Base-by-base conservation (phyloP, 2,797 vertebrate species). In the Poecilia picta region DNA sequence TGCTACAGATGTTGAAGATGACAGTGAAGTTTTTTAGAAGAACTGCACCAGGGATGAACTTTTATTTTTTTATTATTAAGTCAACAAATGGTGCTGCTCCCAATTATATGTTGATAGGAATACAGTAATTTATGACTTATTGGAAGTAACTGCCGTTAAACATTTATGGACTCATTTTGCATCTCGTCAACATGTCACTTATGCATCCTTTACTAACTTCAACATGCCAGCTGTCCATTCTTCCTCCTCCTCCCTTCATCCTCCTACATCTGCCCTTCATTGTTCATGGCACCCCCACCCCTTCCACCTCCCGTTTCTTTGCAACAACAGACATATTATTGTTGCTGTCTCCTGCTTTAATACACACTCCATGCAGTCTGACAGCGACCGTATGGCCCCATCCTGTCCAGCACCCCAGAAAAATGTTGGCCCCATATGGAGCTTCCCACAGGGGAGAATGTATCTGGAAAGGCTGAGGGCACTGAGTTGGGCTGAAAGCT, bases 131-230 rank as follows among this genome's bases (percentile, higher is more conserved):
- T 79, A 74, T 62, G 75, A 73, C 82, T 89, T 87, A 73, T 80
- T 59, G 72, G 74, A 87, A 82, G 81, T 81, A 74, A 66, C 73
- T 83, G 81, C 83, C 85, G 82, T 86, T 86, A 86, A 83, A 85
- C 74, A 73, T 80, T 85, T 81, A 53, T 49, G 72, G 78, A 85
- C 77, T 75, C 78, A 78, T 85, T 88, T 88, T 86, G 83, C 59
- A 86, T 87, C 82, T 80, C 87, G 87, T 92, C 90, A 89, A 89
- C 88, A 89, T 83, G 87, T 93, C 90, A 91, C 81, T 91, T 88
- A 90, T 86, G 81, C 87, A 83, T 87, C 87, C 85, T 88, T 88
- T 91, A 89, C 87, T 80, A 91, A 89, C 85, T 85, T 81, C 81
- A 83, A 83, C 89, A 72, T 84, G 79, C 76, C 87, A 90, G 87